Evolutionary conservation across 2,113 vertebrate genomes (phyloP).

Genomic region (Chrysochloris asiatica): DNA sequence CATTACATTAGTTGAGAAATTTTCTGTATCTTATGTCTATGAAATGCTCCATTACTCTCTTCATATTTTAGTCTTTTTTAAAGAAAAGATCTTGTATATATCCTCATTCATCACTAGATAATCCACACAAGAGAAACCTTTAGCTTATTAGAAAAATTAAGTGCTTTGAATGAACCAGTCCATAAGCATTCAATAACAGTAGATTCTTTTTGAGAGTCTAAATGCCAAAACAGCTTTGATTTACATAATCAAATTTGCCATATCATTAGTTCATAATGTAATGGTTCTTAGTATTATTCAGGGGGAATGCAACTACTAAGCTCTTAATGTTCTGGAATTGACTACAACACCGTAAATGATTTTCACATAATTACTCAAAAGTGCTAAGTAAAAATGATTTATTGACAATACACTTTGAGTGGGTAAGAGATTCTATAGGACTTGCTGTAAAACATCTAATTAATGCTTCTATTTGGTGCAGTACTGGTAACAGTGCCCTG

Average conservation of each 20-base stretch:
- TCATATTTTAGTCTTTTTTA: slow-evolving; percentile 24
- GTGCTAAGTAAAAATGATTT: slow-evolving; percentile 68
- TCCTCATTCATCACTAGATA: slow-evolving; percentile 40
- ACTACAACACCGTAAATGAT: slow-evolving; percentile 39
- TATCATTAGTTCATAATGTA: slow-evolving; percentile 66
- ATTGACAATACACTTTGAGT: slow-evolving; percentile 43
- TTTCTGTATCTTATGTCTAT: slow-evolving; percentile 21
- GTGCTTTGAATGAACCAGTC: slow-evolving; percentile 45
- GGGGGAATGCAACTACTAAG: slow-evolving; percentile 42
- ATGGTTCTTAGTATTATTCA: slow-evolving; percentile 48
- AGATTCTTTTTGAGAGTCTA: slow-evolving; percentile 40
- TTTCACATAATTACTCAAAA: slow-evolving; percentile 59
- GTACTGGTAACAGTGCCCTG: background rate
- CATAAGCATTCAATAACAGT: slow-evolving; percentile 52
- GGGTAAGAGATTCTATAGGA: slow-evolving; percentile 21
- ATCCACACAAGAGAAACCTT: slow-evolving; percentile 50
- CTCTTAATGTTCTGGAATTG: slow-evolving; percentile 66
- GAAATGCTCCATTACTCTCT: slow-evolving; percentile 25
- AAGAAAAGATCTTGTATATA: slow-evolving; percentile 34
- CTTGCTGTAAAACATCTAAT: slow-evolving; percentile 53
- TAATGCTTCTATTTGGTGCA: slow-evolving; percentile 11
- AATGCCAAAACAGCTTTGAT: slow-evolving; percentile 72
- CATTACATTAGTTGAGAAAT: slow-evolving; percentile 52
- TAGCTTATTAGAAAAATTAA: slow-evolving; percentile 69
- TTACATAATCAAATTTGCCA: slow-evolving; percentile 73